These are phyloP conservation scores for Petrosia ficiformis DNA, from an alignment of 37 sponge, comb jelly and placozoan species.

Conservation along the genomic window DNA sequence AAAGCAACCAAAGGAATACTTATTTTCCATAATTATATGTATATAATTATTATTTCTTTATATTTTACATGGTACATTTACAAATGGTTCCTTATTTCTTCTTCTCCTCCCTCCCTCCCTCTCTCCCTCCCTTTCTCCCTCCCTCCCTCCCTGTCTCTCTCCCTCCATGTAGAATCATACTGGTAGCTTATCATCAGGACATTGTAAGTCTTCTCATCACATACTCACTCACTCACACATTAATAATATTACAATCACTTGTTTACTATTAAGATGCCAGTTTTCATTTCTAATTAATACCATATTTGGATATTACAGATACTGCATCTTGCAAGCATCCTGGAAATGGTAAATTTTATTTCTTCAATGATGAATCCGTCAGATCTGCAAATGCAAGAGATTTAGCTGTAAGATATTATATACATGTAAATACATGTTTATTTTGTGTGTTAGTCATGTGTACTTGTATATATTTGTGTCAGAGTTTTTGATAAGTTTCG, in stretches of 20 bases:
- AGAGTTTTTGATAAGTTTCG: no score
- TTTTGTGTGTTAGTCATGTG: no score
- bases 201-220: slow-evolving; percentile 48
- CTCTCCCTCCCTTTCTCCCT: background rate
- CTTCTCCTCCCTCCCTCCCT: slow-evolving; percentile 9
- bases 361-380: background rate
- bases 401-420: background rate
- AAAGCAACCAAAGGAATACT: no score
- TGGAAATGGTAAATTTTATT: background rate
- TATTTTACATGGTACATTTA: no score
- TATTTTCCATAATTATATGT: no score
- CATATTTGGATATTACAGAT: background rate
- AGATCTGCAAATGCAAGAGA: background rate
- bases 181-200: slow-evolving; percentile 58
- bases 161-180: slow-evolving; percentile 53
- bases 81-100: no score
- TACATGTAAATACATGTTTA: no score
- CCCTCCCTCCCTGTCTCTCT: no score
- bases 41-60: no score
- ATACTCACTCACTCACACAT: background rate
- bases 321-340: background rate
- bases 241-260: no score
- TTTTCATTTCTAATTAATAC: background rate
- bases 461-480: no score
- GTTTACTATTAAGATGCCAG: no score